Evolutionary conservation across 2,113 vertebrate genomes (phyloP).

Genomic region (Vanacampus margaritifer): DNA sequence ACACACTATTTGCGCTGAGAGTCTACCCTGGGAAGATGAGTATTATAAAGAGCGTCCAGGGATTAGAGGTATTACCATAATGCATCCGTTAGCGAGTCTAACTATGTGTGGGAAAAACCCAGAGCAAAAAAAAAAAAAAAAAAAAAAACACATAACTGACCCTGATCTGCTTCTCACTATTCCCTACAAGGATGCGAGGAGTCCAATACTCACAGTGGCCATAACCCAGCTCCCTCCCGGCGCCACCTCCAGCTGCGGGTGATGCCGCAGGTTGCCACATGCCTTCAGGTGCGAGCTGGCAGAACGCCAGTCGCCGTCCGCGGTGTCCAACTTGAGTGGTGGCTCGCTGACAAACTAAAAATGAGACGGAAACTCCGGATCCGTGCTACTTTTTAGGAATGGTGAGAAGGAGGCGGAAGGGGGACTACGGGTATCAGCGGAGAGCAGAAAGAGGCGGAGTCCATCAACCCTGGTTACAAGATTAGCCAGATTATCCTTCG

Average conservation of each 20-base stretch:
- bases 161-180: constrained; percentile 3
- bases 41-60: constrained; percentile 31
- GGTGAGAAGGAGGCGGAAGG: constrained; percentile 3
- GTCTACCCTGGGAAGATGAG: not conserved
- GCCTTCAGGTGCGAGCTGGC: constrained; percentile 35
- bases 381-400: constrained; percentile 31
- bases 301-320: constrained; percentile 22
- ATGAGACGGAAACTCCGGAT: constrained; percentile 8
- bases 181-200: constrained; percentile 2
- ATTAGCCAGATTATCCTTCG: constrained; percentile 76
- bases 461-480: constrained; percentile 60
- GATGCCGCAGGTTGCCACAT: constrained; percentile 66
- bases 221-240: constrained; percentile 50
- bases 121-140: constrained; percentile 2
- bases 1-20: not conserved
- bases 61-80: constrained; percentile 43
- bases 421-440: constrained; percentile 1
- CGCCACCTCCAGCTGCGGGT: constrained; percentile 45
- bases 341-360: constrained; percentile 19
- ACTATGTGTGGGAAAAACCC: constrained; percentile 20
- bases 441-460: constrained; percentile 57
- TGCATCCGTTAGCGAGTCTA: constrained; percentile 25
- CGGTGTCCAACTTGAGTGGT: constrained; percentile 13
- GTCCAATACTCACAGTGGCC: constrained; percentile 64
- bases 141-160: not conserved